Base-by-base conservation (phyloP, 2,888 invertebrate species). In the Sesamia inferens region DNA sequence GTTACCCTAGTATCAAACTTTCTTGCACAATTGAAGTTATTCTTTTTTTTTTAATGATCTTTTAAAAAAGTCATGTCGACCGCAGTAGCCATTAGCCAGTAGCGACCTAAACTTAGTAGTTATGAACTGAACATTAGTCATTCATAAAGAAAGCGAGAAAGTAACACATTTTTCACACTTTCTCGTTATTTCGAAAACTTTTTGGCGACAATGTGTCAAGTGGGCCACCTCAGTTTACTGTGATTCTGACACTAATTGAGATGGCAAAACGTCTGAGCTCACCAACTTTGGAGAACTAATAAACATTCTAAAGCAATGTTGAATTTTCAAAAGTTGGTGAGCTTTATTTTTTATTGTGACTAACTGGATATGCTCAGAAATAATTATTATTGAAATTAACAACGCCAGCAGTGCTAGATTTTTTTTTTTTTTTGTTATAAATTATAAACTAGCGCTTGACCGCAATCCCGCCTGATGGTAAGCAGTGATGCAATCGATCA, bases 121-220 rank as follows among this genome's bases (percentile, higher is more conserved):
- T 69, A 69, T 58, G 47, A 54, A 57, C 19, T 55, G 57, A 48
- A 54, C 19, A 48, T 39, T 54, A 73, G 7, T 4, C 31, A 51
- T 62, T 68, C 54, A 54, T 58, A 63, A 69, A 55, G 66, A 69
- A 58, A 58, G 19, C 16, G 51, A 39, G 74, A 47, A 69, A 74
- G 47, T 66, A 3, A 19, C n/a, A 57, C 0, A 62, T 22, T 67
- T 62, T 42, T 64, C 24, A 51, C 57, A 59, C 65, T 76, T 65
- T 68, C 67, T 59, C 19, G 42, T 58, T 44, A 54, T 44, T 59
- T 24, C 14, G 0, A 22, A 24, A 0, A 24, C 10, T 74, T 63
- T 39, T 48, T 39, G n/a, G 24, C 13, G 39, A 74, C 55, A 55
- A 54, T 22, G 44, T 61, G 54, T 5, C 19, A 31, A n/a, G 10